Conservation (phyloP, 2,113 vertebrate species). For the Coreoperca whiteheadi region DNA sequence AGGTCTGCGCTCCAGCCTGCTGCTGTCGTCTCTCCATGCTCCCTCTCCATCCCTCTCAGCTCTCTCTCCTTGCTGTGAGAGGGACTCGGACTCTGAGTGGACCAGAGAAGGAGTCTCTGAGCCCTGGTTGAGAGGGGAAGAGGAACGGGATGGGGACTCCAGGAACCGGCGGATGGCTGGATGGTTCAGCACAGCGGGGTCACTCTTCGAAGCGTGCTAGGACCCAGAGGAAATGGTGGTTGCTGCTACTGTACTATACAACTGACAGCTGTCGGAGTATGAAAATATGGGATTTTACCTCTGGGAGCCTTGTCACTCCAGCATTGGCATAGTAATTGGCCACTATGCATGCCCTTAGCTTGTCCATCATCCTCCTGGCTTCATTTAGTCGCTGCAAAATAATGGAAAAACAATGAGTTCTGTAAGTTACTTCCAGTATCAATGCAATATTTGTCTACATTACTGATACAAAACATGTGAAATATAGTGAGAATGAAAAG, state of each 20-base stretch:
- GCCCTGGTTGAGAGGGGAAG: slow-evolving; percentile 95
- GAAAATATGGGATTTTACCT: slow-evolving; percentile 82
- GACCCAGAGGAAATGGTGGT: slow-evolving; percentile 13
- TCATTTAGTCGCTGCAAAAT: slow-evolving; percentile 92
- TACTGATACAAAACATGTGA: not conserved
- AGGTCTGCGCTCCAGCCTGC: slow-evolving; percentile 86
- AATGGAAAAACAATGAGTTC: not conserved
- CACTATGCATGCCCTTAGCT: slow-evolving; percentile 97
- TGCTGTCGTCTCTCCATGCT: slow-evolving; percentile 82
- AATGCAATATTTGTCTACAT: not conserved
- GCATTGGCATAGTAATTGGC: slow-evolving; percentile 97
- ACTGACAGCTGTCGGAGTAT: not conserved
- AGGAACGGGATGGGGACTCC: slow-evolving; percentile 95
- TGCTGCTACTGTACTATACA: not conserved
- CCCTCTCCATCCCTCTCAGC: slow-evolving; percentile 82
- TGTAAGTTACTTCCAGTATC: not conserved
- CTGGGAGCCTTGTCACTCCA: slow-evolving; percentile 90
- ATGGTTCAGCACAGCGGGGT: slow-evolving; percentile 93
- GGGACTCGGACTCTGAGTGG: slow-evolving; percentile 94
- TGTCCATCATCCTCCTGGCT: slow-evolving; percentile 99
- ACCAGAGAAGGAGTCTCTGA: slow-evolving; percentile 93
- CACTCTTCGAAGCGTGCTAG: slow-evolving; percentile 87
- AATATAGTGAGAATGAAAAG: not conserved
- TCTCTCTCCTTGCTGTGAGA: slow-evolving; percentile 93
- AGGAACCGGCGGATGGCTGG: slow-evolving; percentile 96